A percentile compares a stretch with the other conserved stretches of the same genome.
Evolutionary conservation across 64 coral and sea anemone genomes (phyloP).

Genomic region (Dendrophyllia cribrosa): DNA sequence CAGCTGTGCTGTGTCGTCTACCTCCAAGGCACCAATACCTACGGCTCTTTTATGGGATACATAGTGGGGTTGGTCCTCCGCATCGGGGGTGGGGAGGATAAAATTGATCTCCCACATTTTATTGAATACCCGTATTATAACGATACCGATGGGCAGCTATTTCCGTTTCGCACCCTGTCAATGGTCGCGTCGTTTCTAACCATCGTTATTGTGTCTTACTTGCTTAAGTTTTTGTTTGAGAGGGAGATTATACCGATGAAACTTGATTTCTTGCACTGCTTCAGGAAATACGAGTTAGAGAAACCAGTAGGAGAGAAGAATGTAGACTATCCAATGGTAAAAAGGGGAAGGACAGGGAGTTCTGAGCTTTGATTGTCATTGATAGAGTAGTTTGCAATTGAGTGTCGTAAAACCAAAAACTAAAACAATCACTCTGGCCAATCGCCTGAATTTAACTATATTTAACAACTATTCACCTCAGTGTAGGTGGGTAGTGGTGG

Average conservation of each 20-base stretch:
- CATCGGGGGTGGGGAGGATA: conserved; percentile 76
- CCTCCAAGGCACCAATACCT: conserved; percentile 78
- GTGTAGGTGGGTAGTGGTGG: too few species aligned
- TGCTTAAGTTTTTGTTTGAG: conserved; percentile 73
- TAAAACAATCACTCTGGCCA: too few species aligned
- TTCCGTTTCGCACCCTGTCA: conserved; percentile 80
- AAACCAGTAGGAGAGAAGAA: background rate
- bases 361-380: background rate
- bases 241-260: conserved; percentile 34
- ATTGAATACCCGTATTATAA: conserved; percentile 88
- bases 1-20: conserved; percentile 95
- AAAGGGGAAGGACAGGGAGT: background rate
- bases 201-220: conserved; percentile 61
- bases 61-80: conserved; percentile 79
- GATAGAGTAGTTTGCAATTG: too few species aligned
- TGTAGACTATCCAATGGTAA: background rate
- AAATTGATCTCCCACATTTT: conserved; percentile 61
- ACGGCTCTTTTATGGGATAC: conserved; percentile 86
- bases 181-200: conserved; percentile 60
- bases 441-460: too few species aligned
- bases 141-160: conserved; percentile 72
- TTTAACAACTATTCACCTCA: too few species aligned
- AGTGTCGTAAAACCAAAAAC: too few species aligned
- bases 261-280: conserved; percentile 74
- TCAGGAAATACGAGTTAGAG: conserved; percentile 48